These are phyloP conservation scores for Palloptera scutellata DNA, from an alignment of 2,888 invertebrate genomes.

Conservation along the genomic window DNA sequence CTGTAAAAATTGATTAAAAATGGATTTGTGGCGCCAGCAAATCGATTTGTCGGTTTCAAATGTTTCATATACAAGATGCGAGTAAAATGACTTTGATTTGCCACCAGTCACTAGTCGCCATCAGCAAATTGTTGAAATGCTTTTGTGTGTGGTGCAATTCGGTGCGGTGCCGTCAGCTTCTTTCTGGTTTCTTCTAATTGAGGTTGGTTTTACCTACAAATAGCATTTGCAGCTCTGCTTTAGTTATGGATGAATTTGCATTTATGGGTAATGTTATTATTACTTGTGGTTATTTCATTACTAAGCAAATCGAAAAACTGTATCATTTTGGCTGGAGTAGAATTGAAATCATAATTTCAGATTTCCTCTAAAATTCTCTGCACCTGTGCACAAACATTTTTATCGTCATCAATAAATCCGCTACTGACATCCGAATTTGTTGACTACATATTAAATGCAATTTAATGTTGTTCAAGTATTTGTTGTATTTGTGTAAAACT, in stretches of 20 bases:
- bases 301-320: too few relatives aligned
- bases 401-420: too few relatives aligned
- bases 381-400: too few relatives aligned
- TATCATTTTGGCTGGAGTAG: too few relatives aligned
- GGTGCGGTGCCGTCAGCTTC: constrained; percentile 6
- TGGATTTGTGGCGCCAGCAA: constrained; percentile 49
- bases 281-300: neutral
- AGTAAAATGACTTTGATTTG: neutral
- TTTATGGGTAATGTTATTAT: neutral
- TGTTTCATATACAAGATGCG: constrained; percentile 45
- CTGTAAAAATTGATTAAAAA: neutral
- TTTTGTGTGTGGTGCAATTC: too few relatives aligned
- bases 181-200: constrained; percentile 6
- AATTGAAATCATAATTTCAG: too few relatives aligned
- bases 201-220: neutral
- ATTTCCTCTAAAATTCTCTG: too few relatives aligned
- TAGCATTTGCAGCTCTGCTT: neutral
- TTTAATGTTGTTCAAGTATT: too few relatives aligned
- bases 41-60: constrained; percentile 52
- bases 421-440: too few relatives aligned
- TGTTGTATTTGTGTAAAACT: too few relatives aligned
- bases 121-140: neutral
- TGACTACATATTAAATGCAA: too few relatives aligned
- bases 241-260: neutral
- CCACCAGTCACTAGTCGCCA: neutral